Base-by-base conservation (phyloP, 2,888 invertebrate genomes). In the Nomada goodeniana region DNA sequence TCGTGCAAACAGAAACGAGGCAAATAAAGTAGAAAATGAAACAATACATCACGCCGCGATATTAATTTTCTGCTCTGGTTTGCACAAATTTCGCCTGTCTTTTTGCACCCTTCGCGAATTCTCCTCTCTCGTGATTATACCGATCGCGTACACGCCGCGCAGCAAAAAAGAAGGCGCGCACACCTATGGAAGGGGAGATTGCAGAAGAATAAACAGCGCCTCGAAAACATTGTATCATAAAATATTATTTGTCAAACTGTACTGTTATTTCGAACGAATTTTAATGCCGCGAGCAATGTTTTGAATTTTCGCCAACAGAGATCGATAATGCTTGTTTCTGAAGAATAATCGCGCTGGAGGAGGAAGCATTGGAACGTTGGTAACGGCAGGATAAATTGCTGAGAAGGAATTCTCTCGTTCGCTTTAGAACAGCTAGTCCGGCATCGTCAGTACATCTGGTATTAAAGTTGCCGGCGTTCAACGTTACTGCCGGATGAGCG, bases 31-130 rank as follows among this genome's bases (percentile, higher is more conserved):
- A 57, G 72, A 75, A 78, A 86, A 84, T 76, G 76, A 79, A 86
- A 86, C 84, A 76, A 86, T 84, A 69, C 61, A 76, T 84, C 86
- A 83, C 65, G 59, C n/a, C 3, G 80, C 23, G 86, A 86, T 84
- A 86, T 86, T 86, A 83, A 86, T 86, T 86, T 84, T 86, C 80
- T 57, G 47, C 76, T 73, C 74, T 63, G 76, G 63, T 44, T 63
- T 64, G 50, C 23, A 29, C 76, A 29, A 64, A 57, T 68, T 47
- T 47, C 26, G 29, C 53, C 36, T 52, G 50, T 59, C 72, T 72
- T 67, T 50, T 23, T 26, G 15, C 4, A 50, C 47, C 68, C 78
- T 69, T 68, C 68, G 42, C 73, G 20, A 29, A 52, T 20, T 44
- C 29, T 57, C 47, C 18, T 44, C 18, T 44, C 50, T 36, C 55